Base-by-base conservation (phyloP, 2,888 invertebrate genomes). In the Diloba caeruleocephala region DNA sequence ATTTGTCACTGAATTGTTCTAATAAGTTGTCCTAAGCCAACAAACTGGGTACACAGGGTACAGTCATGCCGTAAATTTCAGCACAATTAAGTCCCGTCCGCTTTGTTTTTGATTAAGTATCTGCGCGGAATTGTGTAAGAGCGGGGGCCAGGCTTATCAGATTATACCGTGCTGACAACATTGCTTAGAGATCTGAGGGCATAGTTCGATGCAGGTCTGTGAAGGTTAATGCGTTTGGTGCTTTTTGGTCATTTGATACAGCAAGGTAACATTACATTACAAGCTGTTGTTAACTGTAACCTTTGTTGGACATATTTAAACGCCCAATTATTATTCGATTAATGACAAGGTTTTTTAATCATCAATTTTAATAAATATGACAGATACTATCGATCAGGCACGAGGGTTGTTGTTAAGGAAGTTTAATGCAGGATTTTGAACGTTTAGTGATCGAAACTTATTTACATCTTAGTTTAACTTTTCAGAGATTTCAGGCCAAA, bases 101-200 rank as follows among this genome's bases (percentile, higher is more conserved):
- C 74, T 71, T 73, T 76, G 82, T 78, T 79, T 82, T 81, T 82
- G 81, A 82, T 82, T 81, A 82, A 81, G 75, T 79, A 74, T 71
- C 78, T 70, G 63, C 56, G 46, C 37, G 50, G 48, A 66, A 69
- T 44, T 54, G 70, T 62, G 56, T 45, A 57, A 19, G 34, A 34
- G 33, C 31, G 8, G 15, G 34, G 55, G 54, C 38, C 31, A 31
- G 58, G 59, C 38, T 70, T 72, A 71, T 68, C 65, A 42, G 52
- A 69, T 72, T 65, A 61, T 52, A 58, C 51, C 32, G 14, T 34
- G 52, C 37, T 53, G 67, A 71, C 62, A 53, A 44, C 48, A 37
- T 33, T 32, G 49, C 48, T 39, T 28, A 29, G 9, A 50, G 50
- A 28, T 34, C n/a, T 48, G 13, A 19, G 31, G 15, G 36, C 10